phyloP scores from a whole-genome alignment of 2,797 vertebrate species.

The Micropoecilia bifurca region DNA sequence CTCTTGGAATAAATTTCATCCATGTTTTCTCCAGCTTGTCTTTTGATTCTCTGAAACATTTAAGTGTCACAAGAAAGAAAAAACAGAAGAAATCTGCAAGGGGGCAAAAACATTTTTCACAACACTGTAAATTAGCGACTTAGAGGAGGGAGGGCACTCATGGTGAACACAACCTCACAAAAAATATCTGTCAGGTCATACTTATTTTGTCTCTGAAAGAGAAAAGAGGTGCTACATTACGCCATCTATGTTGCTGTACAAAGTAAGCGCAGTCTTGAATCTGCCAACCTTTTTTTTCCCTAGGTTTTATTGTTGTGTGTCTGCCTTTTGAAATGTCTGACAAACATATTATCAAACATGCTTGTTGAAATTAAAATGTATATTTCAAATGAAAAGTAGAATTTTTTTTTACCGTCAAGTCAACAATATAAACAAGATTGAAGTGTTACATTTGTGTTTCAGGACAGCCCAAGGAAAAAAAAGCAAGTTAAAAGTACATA shows the following conservation, averaged over 20 bases:
- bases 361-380: slow-evolving; percentile 86
- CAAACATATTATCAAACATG: slow-evolving; percentile 82
- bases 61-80: not conserved
- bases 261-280: slow-evolving; percentile 79
- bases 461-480: slow-evolving; percentile 21
- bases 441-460: slow-evolving; percentile 63
- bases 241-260: slow-evolving; percentile 76
- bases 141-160: slow-evolving; percentile 52
- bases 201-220: slow-evolving; percentile 70
- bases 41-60: not conserved
- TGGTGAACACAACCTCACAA: slow-evolving; percentile 68
- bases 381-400: slow-evolving; percentile 87
- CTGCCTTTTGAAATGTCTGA: slow-evolving; percentile 82
- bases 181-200: slow-evolving; percentile 66
- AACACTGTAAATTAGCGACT: slow-evolving; percentile 38
- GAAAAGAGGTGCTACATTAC: slow-evolving; percentile 82
- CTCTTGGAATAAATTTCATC: not conserved
- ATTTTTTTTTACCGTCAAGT: slow-evolving; percentile 71
- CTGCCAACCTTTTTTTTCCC: slow-evolving; percentile 66
- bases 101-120: not conserved
- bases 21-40: not conserved
- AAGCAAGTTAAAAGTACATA: slow-evolving; percentile 30
- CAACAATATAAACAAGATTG: slow-evolving; percentile 65
- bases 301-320: slow-evolving; percentile 71
- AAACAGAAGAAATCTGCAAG: not conserved